Base-by-base conservation (phyloP, 1,140 invertebrate species). In the Solen grandis region DNA sequence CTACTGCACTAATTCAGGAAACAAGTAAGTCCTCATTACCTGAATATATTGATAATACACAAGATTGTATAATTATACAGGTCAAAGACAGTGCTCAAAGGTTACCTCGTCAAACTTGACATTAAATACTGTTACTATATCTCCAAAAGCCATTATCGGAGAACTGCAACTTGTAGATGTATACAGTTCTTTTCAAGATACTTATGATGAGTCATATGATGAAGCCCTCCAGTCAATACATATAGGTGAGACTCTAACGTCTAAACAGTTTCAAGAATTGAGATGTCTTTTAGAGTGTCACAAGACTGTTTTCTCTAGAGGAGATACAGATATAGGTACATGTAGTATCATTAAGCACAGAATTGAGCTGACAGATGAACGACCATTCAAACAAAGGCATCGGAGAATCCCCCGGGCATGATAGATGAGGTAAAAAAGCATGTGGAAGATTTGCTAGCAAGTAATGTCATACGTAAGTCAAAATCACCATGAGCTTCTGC, bases 371-470 rank as follows among this genome's bases (percentile, higher is more conserved):
- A 10, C 19, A 46, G 41, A 8, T 46, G 41, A 46, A 46, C 41
- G 41, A 19, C 41, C 41, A 10, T 70, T 29, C 14, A 2, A 4
- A 38, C 2, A 25, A 1, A 70, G 1, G 52, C 2, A 50, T 50
- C 73, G 29, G 63, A 65, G 19, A 66, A 76, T 29, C n/a, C 29
- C 66, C n/a, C 1, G 46, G 16, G 13, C 36, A 36, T 41, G 1
- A n/a, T 22, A n/a, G 27, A 22, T 59, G 55, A 59, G 55, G 14
- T 59, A 10, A 59, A 25, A 59, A 29, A 59, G 14, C 55, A 59
- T 29, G 13, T 59, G 0, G 13, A 59, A 13, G 19, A 73, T 16
- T 22, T 73, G 29, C 25, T 59, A 16, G 19, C 52, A 27, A 41
- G 29, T 60, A 0, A 46, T 31, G 54, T 73, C 13, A 60, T 60